A percentile compares a stretch with the other conserved stretches of the same genome.
These are phyloP conservation scores for Oligia strigilis DNA, from an alignment of 2,888 invertebrate species.

Conservation along the genomic window DNA sequence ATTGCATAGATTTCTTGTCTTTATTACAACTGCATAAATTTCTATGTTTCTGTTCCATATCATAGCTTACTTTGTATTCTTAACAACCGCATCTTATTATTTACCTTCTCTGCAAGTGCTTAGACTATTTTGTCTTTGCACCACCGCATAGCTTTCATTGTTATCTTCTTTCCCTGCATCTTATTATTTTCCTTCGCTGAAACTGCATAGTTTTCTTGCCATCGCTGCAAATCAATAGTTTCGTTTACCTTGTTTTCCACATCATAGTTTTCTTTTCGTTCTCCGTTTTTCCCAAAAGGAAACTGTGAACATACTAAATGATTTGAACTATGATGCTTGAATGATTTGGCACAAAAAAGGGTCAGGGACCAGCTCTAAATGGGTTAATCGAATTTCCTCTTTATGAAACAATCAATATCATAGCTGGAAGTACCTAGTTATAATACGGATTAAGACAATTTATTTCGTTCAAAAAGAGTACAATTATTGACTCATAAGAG, in stretches of 20 bases:
- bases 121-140: background rate
- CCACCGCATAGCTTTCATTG: too few species aligned
- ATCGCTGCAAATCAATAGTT: background rate
- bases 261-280: background rate
- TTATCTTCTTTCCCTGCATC: background rate
- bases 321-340: background rate
- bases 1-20: too few species aligned
- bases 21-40: too few species aligned
- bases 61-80: too few species aligned
- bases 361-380: background rate
- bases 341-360: slow-evolving; percentile 27
- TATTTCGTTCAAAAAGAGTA: background rate
- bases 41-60: too few species aligned
- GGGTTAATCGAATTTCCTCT: slow-evolving; percentile 42
- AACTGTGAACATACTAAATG: background rate
- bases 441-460: background rate
- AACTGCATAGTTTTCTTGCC: background rate
- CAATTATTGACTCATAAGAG: background rate
- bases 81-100: background rate
- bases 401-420: slow-evolving; percentile 3
- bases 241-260: background rate
- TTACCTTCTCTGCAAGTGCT: background rate
- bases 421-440: background rate
- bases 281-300: background rate
- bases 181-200: background rate